Evolutionary conservation across 1,140 invertebrate genomes (phyloP), one percentile per base, ranked within the genome.

Genomic region (Drosophila sp.): DNA sequence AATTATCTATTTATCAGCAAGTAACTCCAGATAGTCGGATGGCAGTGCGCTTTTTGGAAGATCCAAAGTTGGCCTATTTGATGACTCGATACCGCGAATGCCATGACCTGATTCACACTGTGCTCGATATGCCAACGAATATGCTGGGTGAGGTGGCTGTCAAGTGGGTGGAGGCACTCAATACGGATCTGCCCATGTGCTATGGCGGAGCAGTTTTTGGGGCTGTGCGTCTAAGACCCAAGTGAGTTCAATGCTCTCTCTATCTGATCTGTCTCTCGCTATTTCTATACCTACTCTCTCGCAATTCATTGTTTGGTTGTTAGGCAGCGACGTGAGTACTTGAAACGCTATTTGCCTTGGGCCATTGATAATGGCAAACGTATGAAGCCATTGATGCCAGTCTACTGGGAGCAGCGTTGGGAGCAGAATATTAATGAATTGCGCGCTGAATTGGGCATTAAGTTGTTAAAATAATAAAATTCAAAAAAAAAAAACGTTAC

Each of bases 161-260:
- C 4, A 99, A 99, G 93, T 99, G 98, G 98, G 94, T 99, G 63
- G 99, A 99, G 95, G 98, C 95, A 5, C 94, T 99, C 55, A 98
- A 98, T 93, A 97, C 95, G 17, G 95, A 94, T 62, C 92, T 99
- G 32, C 98, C 98, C 1, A 98, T 99, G 97, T 98, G 97, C 90
- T 93, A 97, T 57, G 94, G 94, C 69, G 98, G 96, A 41, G 97
- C 96, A 0, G 93, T 98, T 62, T 97, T 98, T 93, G 98, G 98
- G 23, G 95, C 97, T 11, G 93, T 95, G 6, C 93, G 97, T 76
- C 93, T 98, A 17, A 94, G 94, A 91, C 95, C 97, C 60, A 98
- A 97, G 95, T 97, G 30, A 76, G 60, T 57, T 67, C 54, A 62
- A 27, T 77, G 74, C 77, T 65, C 74, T 41, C 10, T 41, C n/a